These are phyloP conservation scores for Corella eumyota DNA, from an alignment of 23 tunicate genomes.

Conservation along the genomic window DNA sequence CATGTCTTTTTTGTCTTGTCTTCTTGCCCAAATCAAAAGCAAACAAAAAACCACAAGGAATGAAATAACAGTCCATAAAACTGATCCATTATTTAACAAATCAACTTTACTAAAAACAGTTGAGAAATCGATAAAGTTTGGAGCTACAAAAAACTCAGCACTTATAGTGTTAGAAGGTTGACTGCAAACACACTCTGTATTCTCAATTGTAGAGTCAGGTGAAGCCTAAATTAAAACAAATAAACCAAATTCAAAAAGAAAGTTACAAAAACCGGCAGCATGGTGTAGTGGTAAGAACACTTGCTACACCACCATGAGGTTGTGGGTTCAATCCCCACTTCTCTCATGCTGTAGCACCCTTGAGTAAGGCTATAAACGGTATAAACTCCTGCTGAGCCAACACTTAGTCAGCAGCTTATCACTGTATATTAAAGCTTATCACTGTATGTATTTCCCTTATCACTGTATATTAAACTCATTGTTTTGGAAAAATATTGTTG, in stretches of 20 bases:
- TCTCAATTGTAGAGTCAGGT: not conserved
- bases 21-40: constrained; percentile 15
- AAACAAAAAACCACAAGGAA: constrained; percentile 7
- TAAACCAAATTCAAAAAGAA: not conserved
- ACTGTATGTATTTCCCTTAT: too few relatives aligned
- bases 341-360: too few relatives aligned
- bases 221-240: not conserved
- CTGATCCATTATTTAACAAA: constrained; percentile 31
- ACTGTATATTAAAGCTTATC: not conserved
- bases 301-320: too few relatives aligned
- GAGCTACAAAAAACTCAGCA: constrained; percentile 37
- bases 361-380: too few relatives aligned
- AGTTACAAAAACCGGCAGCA: too few relatives aligned
- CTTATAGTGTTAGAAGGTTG: constrained; percentile 7
- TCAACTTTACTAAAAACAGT: constrained; percentile 40
- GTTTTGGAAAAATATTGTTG: too few relatives aligned
- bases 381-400: too few relatives aligned
- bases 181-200: constrained; percentile 19
- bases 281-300: too few relatives aligned
- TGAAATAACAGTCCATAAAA: constrained; percentile 22
- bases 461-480: too few relatives aligned
- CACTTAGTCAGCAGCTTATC: too few relatives aligned
- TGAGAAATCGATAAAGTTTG: constrained; percentile 39
- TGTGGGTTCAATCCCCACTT: too few relatives aligned
- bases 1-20: constrained; percentile 31